Conservation (phyloP, 1,140 invertebrate genomes). For the Helicoverpa armigera region DNA sequence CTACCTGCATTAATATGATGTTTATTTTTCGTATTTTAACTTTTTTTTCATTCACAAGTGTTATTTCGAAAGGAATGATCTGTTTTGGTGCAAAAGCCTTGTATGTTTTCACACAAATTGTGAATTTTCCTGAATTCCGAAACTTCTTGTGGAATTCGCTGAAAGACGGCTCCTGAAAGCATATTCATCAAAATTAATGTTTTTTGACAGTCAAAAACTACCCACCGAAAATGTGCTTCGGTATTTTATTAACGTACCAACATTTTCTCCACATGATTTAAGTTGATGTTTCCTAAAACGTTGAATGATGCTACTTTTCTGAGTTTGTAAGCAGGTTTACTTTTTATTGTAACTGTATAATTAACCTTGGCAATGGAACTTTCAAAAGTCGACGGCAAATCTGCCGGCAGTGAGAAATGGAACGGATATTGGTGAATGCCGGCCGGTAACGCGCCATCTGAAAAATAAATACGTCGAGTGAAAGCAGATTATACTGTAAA, state of each 20-base stretch:
- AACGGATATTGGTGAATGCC: slow-evolving; percentile 72
- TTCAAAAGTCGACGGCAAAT: slow-evolving; percentile 73
- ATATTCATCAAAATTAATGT: not conserved
- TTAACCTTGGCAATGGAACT: slow-evolving; percentile 72
- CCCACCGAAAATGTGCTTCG: slow-evolving; percentile 48
- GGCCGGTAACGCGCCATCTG: slow-evolving; percentile 67
- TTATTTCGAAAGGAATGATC: slow-evolving; percentile 70
- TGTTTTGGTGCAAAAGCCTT: slow-evolving; percentile 71
- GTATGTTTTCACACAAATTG: slow-evolving; percentile 71
- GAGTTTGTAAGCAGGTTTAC: slow-evolving; percentile 60
- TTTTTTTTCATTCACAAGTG: slow-evolving; percentile 71
- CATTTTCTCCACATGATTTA: slow-evolving; percentile 68
- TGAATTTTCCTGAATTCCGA: slow-evolving; percentile 60
- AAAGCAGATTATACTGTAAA: not conserved
- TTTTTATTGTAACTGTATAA: slow-evolving; percentile 67
- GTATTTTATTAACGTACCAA: slow-evolving; percentile 45
- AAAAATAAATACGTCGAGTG: slow-evolving; percentile 51
- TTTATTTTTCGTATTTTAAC: slow-evolving; percentile 68
- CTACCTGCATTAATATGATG: slow-evolving; percentile 71
- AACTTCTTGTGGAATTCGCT: slow-evolving; percentile 68
- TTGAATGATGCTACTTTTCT: slow-evolving; percentile 63
- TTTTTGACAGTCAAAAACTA: not conserved
- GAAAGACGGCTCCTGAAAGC: slow-evolving; percentile 65
- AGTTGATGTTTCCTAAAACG: slow-evolving; percentile 67
- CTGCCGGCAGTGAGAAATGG: slow-evolving; percentile 70